These are phyloP conservation scores for Aulostomus chinensis DNA, from an alignment of 2,797 vertebrate genomes.

Conservation along the genomic window DNA sequence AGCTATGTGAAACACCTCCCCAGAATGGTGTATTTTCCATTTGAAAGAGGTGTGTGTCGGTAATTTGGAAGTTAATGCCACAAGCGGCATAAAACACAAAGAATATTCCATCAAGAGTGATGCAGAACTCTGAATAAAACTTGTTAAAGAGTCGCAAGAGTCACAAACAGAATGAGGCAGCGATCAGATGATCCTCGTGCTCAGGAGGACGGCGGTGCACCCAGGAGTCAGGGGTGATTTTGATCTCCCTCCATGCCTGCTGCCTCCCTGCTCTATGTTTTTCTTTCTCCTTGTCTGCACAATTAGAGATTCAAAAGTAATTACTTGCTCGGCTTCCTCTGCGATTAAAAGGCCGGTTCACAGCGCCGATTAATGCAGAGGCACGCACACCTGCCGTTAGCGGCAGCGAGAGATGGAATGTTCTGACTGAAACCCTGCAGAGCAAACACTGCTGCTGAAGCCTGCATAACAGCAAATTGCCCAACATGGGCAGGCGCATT, in stretches of 20 bases:
- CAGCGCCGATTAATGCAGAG: slow-evolving; percentile 92
- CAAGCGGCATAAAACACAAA: too few relatives aligned
- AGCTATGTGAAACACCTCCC: too few relatives aligned
- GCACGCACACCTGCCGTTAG: slow-evolving; percentile 89
- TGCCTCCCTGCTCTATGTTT: slow-evolving; percentile 24
- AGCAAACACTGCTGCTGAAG: slow-evolving; percentile 56
- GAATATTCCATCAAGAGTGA: too few relatives aligned
- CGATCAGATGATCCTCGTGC: too few relatives aligned
- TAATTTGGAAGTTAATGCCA: too few relatives aligned
- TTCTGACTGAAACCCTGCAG: slow-evolving; percentile 83
- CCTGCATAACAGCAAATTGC: slow-evolving; percentile 15
- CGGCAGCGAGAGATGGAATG: slow-evolving; percentile 83
- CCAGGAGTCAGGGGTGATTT: slow-evolving; percentile 14
- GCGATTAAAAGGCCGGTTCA: slow-evolving; percentile 84
- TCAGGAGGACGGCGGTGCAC: too few relatives aligned
- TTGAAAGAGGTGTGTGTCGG: too few relatives aligned
- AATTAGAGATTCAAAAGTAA: slow-evolving; percentile 93
- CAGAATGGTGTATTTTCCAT: too few relatives aligned
- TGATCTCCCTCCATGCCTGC: slow-evolving; percentile 25
- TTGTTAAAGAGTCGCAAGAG: too few relatives aligned
- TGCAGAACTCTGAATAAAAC: too few relatives aligned
- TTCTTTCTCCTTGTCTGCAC: slow-evolving; percentile 49
- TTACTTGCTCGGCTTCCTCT: slow-evolving; percentile 96
- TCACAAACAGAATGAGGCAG: too few relatives aligned
- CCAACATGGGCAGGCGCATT: slow-evolving; percentile 3